Evolutionary conservation across 2,797 vertebrate species (phyloP).

Genomic region (Pseudocheirus occidentalis): DNA sequence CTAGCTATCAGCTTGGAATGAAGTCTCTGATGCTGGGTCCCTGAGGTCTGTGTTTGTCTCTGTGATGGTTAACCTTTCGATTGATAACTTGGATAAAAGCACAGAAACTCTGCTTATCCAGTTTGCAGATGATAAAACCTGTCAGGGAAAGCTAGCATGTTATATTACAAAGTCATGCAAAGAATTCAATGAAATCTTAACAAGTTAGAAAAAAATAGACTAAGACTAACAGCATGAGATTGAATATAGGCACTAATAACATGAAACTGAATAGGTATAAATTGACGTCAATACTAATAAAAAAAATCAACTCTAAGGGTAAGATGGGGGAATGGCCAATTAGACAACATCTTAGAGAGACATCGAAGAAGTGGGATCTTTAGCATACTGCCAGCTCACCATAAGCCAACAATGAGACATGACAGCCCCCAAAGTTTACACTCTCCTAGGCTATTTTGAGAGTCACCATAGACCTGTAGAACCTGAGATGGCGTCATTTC

Average conservation of each 20-base stretch:
- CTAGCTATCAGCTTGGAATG: neutral
- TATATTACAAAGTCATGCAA: neutral
- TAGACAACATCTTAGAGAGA: neutral
- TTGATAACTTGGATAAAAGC: neutral
- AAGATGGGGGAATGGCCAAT: neutral
- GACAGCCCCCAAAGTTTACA: neutral
- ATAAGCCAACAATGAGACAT: neutral
- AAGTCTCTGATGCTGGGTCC: neutral
- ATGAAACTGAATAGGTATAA: neutral
- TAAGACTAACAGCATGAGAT: neutral
- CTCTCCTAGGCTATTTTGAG: neutral
- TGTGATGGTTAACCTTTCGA: neutral
- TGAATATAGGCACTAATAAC: neutral
- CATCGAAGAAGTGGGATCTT: neutral
- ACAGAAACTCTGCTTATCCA: neutral
- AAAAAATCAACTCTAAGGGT: neutral
- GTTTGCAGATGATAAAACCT: neutral
- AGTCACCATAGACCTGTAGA: neutral
- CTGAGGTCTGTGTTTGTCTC: neutral
- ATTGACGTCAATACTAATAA: neutral
- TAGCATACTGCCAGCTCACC: neutral
- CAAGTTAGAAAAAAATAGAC: neutral
- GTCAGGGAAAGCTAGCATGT: neutral
- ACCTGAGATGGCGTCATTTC: neutral
- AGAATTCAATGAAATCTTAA: neutral